phyloP scores from a whole-genome alignment of 2,888 invertebrate genomes.

The Tridacna crocea region DNA sequence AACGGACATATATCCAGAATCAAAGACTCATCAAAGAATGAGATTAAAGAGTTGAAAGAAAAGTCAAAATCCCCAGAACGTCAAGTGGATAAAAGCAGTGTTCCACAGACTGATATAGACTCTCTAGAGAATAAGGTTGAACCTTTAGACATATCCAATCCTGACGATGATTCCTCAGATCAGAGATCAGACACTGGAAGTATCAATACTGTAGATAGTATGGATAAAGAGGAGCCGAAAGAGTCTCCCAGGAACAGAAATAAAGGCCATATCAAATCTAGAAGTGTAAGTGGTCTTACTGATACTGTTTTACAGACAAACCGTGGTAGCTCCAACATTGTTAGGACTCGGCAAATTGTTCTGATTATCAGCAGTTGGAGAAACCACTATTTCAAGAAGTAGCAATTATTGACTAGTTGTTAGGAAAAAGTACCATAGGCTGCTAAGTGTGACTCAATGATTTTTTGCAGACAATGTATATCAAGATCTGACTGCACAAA shows the following conservation, averaged over 20 bases:
- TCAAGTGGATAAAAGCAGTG: conserved; percentile 48
- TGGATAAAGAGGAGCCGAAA: conserved; percentile 68
- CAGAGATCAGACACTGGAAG: conserved; percentile 77
- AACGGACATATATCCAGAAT: conserved; percentile 73
- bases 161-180: conserved; percentile 73
- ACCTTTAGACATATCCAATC: conserved; percentile 70
- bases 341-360: no score
- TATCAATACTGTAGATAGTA: conserved; percentile 75
- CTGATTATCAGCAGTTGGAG: no score
- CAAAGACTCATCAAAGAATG: conserved; percentile 51
- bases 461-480: no score
- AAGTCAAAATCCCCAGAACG: conserved; percentile 47
- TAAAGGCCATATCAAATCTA: conserved; percentile 64
- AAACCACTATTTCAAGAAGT: no score
- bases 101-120: conserved; percentile 79
- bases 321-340: no score
- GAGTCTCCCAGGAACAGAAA: conserved; percentile 34
- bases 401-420: no score
- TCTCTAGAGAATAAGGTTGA: conserved; percentile 75
- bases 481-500: no score
- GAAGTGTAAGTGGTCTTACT: conserved; percentile 69
- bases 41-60: conserved; percentile 19
- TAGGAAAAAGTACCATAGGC: no score
- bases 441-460: no score
- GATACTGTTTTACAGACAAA: neutral